These are phyloP conservation scores for Stomorhina lunata DNA, from an alignment of 2,888 invertebrate genomes.

Conservation along the genomic window DNA sequence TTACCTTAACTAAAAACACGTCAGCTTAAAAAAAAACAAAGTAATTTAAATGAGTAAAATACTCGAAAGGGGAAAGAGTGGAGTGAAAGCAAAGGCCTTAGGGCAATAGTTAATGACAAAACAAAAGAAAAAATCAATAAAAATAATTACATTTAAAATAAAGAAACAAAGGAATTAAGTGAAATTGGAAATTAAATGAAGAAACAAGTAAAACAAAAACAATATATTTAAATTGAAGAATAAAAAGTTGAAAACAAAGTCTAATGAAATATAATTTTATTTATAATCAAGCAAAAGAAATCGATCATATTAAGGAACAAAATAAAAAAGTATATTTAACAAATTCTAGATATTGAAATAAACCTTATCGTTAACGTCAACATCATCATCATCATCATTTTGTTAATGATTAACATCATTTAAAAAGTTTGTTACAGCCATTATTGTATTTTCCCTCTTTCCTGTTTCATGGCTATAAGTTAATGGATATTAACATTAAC, in stretches of 20 bases:
- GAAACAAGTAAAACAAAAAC: background rate
- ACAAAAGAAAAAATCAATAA: slow-evolving; percentile 41
- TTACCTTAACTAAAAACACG: slow-evolving; percentile 7
- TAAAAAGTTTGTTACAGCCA: slow-evolving; percentile 23
- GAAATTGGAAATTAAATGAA: background rate
- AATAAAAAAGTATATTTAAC: background rate
- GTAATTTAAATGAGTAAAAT: slow-evolving; percentile 48
- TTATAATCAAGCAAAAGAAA: background rate
- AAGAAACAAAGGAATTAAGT: background rate
- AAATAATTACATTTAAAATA: slow-evolving; percentile 38
- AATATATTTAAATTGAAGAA: background rate
- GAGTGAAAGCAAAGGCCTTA: background rate
- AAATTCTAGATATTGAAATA: slow-evolving; percentile 2
- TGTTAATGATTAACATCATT: background rate
- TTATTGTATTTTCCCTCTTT: background rate
- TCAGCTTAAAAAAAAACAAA: slow-evolving; percentile 22
- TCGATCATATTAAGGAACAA: background rate
- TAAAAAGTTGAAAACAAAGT: too few relatives aligned
- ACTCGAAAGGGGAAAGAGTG: slow-evolving; percentile 9
- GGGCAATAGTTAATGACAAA: slow-evolving; percentile 4
- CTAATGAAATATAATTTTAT: background rate
- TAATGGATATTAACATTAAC: slow-evolving; percentile 17
- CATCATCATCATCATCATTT: background rate
- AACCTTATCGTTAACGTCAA: background rate
- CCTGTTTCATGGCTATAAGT: slow-evolving; percentile 9